Evolutionary conservation across 1,140 invertebrate genomes (phyloP).

Genomic region (Dinothrombium tinctorium): DNA sequence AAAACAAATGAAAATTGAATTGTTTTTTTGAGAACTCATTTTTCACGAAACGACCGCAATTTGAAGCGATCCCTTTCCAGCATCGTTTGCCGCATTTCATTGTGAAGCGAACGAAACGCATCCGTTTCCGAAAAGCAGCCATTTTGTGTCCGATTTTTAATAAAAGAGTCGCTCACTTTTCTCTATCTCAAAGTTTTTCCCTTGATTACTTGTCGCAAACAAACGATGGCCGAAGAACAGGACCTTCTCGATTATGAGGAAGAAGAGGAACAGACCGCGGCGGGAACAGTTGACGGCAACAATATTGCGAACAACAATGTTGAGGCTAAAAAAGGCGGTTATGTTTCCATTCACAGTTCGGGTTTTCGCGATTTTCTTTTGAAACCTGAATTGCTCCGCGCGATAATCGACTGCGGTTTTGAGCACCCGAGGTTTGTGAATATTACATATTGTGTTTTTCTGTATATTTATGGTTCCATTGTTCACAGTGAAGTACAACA

Average conservation of each 20-base stretch:
- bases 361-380: conserved; percentile 84
- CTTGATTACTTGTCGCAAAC: not conserved
- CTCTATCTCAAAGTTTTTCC: no score
- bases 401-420: conserved; percentile 97
- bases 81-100: no score
- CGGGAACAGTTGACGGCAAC: conserved; percentile 7
- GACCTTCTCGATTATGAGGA: conserved; percentile 86
- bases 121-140: no score
- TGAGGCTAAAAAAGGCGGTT: conserved; percentile 63
- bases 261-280: conserved; percentile 43
- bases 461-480: no score
- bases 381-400: conserved; percentile 87
- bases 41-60: no score
- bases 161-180: no score
- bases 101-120: no score
- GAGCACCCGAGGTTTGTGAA: conserved; percentile 87
- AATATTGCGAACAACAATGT: conserved; percentile 23
- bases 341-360: conserved; percentile 97
- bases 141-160: no score
- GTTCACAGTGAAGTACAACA: conserved; percentile 65
- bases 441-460: no score
- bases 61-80: no score
- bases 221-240: conserved; percentile 60
- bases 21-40: no score
- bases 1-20: no score